Evolutionary conservation across 2,113 vertebrate species (phyloP).

Genomic region (Parotia lawesii): DNA sequence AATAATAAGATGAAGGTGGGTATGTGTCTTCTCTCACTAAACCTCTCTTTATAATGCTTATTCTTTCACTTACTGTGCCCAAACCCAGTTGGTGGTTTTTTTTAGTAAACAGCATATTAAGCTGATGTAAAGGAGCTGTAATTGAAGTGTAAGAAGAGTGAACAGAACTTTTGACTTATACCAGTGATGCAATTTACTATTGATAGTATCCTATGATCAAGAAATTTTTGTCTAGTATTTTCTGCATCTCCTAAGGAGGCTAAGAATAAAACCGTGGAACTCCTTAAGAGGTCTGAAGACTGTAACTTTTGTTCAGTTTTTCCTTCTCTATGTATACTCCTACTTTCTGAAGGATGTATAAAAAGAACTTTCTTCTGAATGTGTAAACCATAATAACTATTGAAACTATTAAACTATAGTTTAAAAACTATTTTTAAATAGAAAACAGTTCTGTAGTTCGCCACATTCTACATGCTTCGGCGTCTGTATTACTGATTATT

Average conservation of each 20-base stretch:
- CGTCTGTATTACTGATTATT: neutral
- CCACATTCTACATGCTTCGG: neutral
- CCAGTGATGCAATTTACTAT: neutral
- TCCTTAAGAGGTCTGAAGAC: neutral
- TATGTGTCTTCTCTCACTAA: neutral
- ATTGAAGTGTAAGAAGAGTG: neutral
- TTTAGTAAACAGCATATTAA: neutral
- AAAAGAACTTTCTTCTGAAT: neutral
- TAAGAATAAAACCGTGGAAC: neutral
- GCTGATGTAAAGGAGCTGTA: neutral
- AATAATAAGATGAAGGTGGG: neutral
- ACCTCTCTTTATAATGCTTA: neutral
- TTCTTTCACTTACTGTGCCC: neutral
- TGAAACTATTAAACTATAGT: too few relatives aligned
- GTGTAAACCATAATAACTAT: neutral
- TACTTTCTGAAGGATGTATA: neutral
- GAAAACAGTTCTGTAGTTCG: neutral
- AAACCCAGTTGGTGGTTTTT: neutral
- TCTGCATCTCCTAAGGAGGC: neutral
- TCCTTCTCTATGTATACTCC: fast-evolving
- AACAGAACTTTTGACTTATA: neutral
- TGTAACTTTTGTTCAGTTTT: neutral
- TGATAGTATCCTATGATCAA: neutral
- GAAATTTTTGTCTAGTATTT: neutral
- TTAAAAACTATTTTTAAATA: neutral